These are phyloP conservation scores for Drosophila formosana DNA, from an alignment of 2,888 invertebrate genomes.

Conservation along the genomic window DNA sequence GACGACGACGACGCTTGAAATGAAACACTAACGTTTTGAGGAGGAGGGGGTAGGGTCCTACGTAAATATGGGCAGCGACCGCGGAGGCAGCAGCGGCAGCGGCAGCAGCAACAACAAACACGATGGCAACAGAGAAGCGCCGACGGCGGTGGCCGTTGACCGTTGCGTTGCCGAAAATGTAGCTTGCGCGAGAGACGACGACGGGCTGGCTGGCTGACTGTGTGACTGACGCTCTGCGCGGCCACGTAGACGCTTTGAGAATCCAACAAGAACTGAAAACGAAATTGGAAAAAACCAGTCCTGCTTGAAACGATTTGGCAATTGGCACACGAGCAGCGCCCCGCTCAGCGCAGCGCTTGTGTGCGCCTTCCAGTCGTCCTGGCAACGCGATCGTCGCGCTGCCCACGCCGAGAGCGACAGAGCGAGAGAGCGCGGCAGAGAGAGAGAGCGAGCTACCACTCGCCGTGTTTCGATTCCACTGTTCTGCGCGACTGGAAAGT, in stretches of 20 bases:
- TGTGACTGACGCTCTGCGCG: constrained; percentile 49
- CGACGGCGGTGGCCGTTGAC: constrained; percentile 54
- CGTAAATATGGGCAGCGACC: constrained; percentile 18
- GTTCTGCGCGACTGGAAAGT: constrained; percentile 59
- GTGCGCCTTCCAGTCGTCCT: constrained; percentile 79
- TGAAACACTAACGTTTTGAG: constrained; percentile 56
- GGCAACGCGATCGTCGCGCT: constrained; percentile 70
- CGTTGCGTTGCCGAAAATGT: constrained; percentile 48
- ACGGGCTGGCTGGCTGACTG: constrained; percentile 1
- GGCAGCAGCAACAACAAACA: constrained; percentile 29
- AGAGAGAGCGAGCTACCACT: constrained; percentile 16
- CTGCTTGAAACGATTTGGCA: constrained; percentile 73
- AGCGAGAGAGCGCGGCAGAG: not conserved
- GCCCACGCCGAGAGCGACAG: constrained; percentile 1
- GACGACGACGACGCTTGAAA: constrained; percentile 58
- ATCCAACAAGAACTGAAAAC: constrained; percentile 85
- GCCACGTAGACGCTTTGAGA: constrained; percentile 84
- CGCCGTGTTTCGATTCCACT: constrained; percentile 42
- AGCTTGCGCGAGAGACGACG: constrained; percentile 13
- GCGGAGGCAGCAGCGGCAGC: not conserved
- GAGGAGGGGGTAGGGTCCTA: not conserved
- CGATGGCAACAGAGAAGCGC: constrained; percentile 50
- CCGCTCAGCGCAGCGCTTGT: constrained; percentile 16
- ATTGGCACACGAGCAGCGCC: constrained; percentile 44
- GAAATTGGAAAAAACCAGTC: constrained; percentile 85